Base-by-base conservation (phyloP, 2,888 invertebrate species). In the Callimorpha dominula region DNA sequence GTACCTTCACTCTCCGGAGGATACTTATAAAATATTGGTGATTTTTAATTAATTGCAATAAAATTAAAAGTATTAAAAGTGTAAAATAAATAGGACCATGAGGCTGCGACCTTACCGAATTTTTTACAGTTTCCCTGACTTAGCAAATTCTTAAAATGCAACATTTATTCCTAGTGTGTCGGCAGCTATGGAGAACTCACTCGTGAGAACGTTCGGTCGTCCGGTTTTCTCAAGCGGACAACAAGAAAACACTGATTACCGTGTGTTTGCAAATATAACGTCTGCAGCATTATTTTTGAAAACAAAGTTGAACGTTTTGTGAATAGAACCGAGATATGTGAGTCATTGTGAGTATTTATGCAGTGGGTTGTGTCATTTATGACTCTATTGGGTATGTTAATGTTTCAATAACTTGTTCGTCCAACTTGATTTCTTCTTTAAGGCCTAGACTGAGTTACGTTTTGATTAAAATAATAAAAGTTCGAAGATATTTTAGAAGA, bases 201-300 rank as follows among this genome's bases (percentile, higher is more conserved):
- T 81, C 93, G 93, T 94, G 94, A 92, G 94, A 94, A 94, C 88
- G 82, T 81, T 75, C 73, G 72, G 77, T 80, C 76, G 86, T 87
- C 87, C 85, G 84, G 88, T 91, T 90, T 91, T 93, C 94, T 91
- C 93, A 92, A 91, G 89, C 87, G 83, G 79, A 85, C 87, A 86
- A 84, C 85, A 88, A 87, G 86, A 86, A 81, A 81, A 76, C 86
- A 84, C 84, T 89, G 88, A 90, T 90, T 89, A 85, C 81, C 78
- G 86, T 81, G 86, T 93, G 90, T 93, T 93, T 93, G 91, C 90
- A 90, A 93, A 93, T 91, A 90, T 85, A 85, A 72, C 81, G 85
- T 86, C 86, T 88, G 88, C 85, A 78, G 71, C 71, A 73, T 66
- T 87, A 88, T 87, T 88, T 85, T 81, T 78, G 77, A 78, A 82